Conservation (phyloP, 1,140 invertebrate genomes). For the Linepithema humile region DNA sequence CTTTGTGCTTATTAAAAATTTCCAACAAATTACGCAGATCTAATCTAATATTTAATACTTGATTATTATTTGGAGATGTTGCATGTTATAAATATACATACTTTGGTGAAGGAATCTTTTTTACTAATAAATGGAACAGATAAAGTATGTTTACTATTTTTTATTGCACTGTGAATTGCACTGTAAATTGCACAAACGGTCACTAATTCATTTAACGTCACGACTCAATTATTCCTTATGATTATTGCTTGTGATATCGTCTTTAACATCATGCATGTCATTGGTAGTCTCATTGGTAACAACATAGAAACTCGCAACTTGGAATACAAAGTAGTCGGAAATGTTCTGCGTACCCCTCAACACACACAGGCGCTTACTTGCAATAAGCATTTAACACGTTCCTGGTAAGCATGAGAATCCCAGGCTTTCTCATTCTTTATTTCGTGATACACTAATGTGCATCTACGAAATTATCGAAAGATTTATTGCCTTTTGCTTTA, state of each 20-base stretch:
- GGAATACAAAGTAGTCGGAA: conserved; percentile 85
- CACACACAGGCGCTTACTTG: conserved; percentile 62
- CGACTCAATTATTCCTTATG: background rate
- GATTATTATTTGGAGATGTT: conserved; percentile 12
- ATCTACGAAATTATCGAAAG: background rate
- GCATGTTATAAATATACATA: conserved; percentile 28
- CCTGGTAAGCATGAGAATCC: conserved; percentile 69
- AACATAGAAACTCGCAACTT: conserved; percentile 85
- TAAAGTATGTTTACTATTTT: conserved; percentile 1
- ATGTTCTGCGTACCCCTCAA: conserved; percentile 74
- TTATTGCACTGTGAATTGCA: no score
- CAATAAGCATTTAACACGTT: conserved; percentile 59
- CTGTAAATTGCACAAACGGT: background rate
- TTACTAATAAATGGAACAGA: background rate
- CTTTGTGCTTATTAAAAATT: no score
- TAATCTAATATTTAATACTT: background rate
- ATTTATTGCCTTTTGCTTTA: background rate
- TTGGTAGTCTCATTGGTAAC: conserved; percentile 84
- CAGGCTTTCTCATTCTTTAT: conserved; percentile 8
- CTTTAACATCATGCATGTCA: conserved; percentile 67
- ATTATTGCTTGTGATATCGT: conserved; percentile 28
- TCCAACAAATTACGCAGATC: no score
- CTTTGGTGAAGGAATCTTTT: background rate
- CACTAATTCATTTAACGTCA: background rate
- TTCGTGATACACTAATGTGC: background rate